These are phyloP conservation scores for Tetragnatha versicolor DNA, from an alignment of 1,140 invertebrate genomes.

Conservation along the genomic window DNA sequence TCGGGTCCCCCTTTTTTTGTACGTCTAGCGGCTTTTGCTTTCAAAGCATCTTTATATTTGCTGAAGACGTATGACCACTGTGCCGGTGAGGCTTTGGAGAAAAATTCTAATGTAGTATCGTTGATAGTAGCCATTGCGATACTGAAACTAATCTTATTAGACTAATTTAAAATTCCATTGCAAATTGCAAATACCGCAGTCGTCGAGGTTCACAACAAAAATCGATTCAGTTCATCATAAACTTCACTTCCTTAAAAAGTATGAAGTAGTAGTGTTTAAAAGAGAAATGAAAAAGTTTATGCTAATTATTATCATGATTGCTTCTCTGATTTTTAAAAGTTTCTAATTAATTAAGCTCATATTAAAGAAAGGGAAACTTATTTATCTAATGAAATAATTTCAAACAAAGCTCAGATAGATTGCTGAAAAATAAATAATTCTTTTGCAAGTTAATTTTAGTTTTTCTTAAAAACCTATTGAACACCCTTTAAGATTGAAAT, in stretches of 20 bases:
- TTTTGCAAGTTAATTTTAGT: no score
- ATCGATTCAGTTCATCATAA: conserved; percentile 30
- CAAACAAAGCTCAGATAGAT: no score
- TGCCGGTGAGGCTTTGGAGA: conserved; percentile 81
- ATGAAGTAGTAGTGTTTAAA: not conserved
- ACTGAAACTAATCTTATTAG: not conserved
- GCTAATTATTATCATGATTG: no score
- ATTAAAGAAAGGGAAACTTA: no score
- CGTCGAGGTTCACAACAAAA: conserved; percentile 26
- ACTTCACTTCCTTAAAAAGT: not conserved
- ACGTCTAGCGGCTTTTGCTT: conserved; percentile 84
- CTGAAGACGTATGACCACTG: conserved; percentile 88
- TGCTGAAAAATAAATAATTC: no score
- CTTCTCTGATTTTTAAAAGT: no score
- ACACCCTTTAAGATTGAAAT: no score
- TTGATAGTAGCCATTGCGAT: conserved; percentile 55
- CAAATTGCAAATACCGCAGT: no score
- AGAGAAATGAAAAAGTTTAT: no score
- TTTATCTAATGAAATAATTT: no score
- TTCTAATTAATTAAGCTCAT: no score
- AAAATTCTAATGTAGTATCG: conserved; percentile 69
- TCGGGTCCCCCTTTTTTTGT: conserved; percentile 81
- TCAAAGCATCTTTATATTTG: conserved; percentile 85
- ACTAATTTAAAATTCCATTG: conserved; percentile 1
- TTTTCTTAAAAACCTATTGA: no score